Evolutionary conservation across 2,888 invertebrate genomes (phyloP), one percentile per base, ranked within the genome.

Genomic region (Aelia acuminata): DNA sequence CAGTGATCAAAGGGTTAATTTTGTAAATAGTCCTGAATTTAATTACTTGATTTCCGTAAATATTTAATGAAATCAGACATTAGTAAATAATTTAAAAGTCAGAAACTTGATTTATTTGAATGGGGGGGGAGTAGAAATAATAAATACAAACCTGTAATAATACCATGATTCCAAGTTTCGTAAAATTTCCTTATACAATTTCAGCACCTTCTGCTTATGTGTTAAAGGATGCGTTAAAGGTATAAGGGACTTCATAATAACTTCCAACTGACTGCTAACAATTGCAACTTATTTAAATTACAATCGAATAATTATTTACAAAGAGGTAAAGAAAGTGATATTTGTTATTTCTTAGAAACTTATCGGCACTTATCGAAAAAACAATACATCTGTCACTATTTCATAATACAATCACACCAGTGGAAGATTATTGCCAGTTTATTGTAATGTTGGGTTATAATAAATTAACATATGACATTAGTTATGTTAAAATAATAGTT

Each of bases 131-230:
- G 48, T 3, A 35, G 18, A 22, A n/a, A 8, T 18, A 18, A 26
- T 35, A 43, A 63, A 35, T 43, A 87, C 92, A 93, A 93, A 95
- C 95, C 95, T 94, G 90, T 93, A 92, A 91, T 94, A 84, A 91
- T 94, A 93, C 93, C 93, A 95, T 87, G 94, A 92, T 92, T 96
- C 95, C 90, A 96, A 91, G 92, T 95, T 95, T 84, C 97, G 94
- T 87, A 96, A 91, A 88, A 95, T 94, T 90, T 93, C 93, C 93
- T 97, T 97, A 91, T 97, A 97, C 88, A 97, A 94, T 91, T 94
- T 95, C 91, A 96, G 96, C 85, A 97, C 96, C 92, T 94, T 95
- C 91, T 95, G 94, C 87, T 95, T 93, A 92, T 97, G 97, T 53
- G 95, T 91, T 80, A 93, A 80, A 22, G 93, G 89, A 15, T 91